phyloP scores from a whole-genome alignment of 2,888 invertebrate genomes.

The Rotaria sp. region DNA sequence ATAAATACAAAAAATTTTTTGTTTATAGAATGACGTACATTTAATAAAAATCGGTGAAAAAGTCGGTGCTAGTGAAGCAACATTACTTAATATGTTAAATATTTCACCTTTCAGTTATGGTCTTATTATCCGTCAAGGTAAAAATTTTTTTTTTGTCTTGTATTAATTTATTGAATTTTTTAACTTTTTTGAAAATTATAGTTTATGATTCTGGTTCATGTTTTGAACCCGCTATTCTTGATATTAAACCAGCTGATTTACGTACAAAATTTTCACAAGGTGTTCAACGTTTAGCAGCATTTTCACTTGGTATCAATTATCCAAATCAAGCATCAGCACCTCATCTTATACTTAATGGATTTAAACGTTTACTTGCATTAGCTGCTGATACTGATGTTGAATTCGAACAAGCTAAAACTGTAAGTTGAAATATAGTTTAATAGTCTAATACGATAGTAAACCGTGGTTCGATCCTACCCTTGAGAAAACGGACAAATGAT shows the following conservation, averaged over 20 bases:
- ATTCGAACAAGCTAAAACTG: conserved; percentile 58
- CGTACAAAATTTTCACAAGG: conserved; percentile 81
- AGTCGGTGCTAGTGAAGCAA: conserved; percentile 96
- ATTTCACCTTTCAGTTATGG: conserved; percentile 99
- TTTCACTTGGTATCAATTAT: conserved; percentile 85
- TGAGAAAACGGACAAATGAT: neutral
- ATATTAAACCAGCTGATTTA: conserved; percentile 93
- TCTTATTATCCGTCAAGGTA: conserved; percentile 72
- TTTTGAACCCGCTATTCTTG: conserved; percentile 89
- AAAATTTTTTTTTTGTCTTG: conserved; percentile 48
- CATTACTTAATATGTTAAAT: conserved; percentile 97
- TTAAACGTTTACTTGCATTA: conserved; percentile 84
- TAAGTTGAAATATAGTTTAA: neutral
- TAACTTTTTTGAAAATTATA: conserved; percentile 44
- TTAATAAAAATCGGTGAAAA: conserved; percentile 76
- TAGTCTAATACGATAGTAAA: neutral
- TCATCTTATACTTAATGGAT: conserved; percentile 72
- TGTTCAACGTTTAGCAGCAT: conserved; percentile 83
- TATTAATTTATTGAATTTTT: neutral
- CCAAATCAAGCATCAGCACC: conserved; percentile 93
- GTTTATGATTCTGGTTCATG: conserved; percentile 97
- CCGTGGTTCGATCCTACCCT: neutral
- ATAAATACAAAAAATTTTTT: conserved; percentile 39
- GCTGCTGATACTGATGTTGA: conserved; percentile 90
- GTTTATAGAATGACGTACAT: conserved; percentile 59